A percentile compares a stretch with the other conserved stretches of the same genome.
Evolutionary conservation across 2,797 vertebrate species (phyloP).

Genomic region (Gobionotothen gibberifrons): DNA sequence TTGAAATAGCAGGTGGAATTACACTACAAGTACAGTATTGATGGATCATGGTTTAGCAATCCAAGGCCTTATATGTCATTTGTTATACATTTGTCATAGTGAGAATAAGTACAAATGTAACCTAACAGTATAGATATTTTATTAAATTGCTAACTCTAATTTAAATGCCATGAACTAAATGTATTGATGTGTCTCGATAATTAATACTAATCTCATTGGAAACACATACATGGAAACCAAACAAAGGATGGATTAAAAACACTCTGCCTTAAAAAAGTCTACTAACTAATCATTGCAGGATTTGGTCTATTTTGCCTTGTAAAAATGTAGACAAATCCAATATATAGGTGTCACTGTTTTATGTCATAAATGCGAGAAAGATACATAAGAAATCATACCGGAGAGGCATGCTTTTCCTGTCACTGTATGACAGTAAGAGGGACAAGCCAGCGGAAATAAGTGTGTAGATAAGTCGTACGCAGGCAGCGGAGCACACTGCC

Average conservation of each 20-base stretch:
- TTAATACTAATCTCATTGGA: constrained; percentile 3
- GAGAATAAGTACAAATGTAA: neutral
- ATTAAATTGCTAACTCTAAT: no score
- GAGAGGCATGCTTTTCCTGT: constrained; percentile 32
- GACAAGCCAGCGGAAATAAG: constrained; percentile 71
- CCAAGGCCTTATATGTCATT: neutral
- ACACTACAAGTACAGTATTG: neutral
- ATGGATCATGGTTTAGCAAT: constrained; percentile 6
- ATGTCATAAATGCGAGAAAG: constrained; percentile 25
- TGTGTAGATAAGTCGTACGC: constrained; percentile 66
- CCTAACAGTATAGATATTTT: neutral
- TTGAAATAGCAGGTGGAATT: constrained; percentile 6
- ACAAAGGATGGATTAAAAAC: neutral
- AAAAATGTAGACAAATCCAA: neutral
- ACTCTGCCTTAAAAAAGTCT: neutral
- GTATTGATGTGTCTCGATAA: constrained; percentile 2
- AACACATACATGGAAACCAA: constrained; percentile 5
- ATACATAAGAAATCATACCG: constrained; percentile 31
- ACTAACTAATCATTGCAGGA: neutral
- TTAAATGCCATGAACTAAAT: neutral
- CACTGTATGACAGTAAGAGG: constrained; percentile 54
- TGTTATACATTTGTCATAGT: neutral
- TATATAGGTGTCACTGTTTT: neutral
- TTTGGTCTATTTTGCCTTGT: constrained; percentile 12
- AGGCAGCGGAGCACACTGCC: constrained; percentile 63